Conservation (phyloP, 2,113 vertebrate species). For the Hemichromis elongatus region DNA sequence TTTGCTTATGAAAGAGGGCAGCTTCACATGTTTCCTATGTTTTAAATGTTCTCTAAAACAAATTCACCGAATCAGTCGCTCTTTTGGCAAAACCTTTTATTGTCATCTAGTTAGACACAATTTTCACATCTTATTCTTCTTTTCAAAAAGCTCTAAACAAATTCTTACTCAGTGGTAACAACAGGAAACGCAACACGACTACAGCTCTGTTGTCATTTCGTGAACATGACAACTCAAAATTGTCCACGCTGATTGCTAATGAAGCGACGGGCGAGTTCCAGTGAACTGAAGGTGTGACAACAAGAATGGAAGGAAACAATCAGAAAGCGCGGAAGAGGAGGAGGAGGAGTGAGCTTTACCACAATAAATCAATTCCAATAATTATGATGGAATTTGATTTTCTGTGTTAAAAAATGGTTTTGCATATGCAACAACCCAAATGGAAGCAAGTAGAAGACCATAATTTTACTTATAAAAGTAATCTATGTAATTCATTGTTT, state of each 20-base stretch:
- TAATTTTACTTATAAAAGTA: background rate
- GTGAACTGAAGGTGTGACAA: background rate
- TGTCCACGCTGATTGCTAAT: background rate
- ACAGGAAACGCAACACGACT: background rate
- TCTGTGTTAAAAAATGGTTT: background rate
- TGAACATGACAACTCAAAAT: background rate
- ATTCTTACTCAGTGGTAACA: background rate
- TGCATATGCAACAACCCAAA: background rate
- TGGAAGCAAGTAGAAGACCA: background rate
- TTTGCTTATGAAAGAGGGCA: background rate
- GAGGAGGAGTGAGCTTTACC: background rate
- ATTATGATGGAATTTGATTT: background rate
- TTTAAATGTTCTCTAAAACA: background rate
- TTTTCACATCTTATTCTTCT: background rate
- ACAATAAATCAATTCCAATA: background rate
- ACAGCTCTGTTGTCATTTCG: background rate
- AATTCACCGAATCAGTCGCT: background rate
- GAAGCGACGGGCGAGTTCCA: background rate
- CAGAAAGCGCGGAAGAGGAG: background rate
- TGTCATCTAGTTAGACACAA: background rate
- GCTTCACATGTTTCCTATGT: fast-evolving
- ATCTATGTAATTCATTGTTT: background rate
- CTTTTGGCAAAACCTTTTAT: background rate
- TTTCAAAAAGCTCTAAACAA: background rate
- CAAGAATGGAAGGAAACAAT: background rate